Evolutionary conservation across 2,113 vertebrate species (phyloP).

Genomic region (Shinisaurus crocodilurus): DNA sequence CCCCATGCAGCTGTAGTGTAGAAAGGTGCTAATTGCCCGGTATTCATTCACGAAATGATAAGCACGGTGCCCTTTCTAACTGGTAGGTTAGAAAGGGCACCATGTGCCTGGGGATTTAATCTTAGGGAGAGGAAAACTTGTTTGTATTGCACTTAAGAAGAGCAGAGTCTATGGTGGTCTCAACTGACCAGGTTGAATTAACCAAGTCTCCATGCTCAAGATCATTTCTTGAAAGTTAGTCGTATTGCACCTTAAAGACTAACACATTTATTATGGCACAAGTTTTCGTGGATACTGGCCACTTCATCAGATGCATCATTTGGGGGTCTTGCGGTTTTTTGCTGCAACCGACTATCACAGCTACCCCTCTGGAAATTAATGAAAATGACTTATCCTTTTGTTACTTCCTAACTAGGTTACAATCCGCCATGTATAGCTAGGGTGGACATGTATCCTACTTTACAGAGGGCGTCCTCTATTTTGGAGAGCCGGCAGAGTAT

Average conservation of each 20-base stretch:
- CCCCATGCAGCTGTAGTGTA: constrained; percentile 4
- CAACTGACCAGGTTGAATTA: not conserved
- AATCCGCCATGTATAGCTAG: too few species aligned
- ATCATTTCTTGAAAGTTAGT: not conserved
- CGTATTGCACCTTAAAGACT: not conserved
- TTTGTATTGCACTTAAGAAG: not conserved
- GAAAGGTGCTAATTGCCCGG: constrained; percentile 50
- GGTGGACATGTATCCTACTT: too few species aligned
- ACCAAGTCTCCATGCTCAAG: not conserved
- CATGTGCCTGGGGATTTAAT: not conserved
- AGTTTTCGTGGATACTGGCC: too few species aligned
- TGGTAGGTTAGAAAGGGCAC: not conserved
- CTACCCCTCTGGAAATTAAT: too few species aligned
- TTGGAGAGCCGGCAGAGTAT: too few species aligned
- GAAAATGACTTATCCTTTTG: not conserved
- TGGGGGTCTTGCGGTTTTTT: too few species aligned
- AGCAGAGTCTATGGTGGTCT: not conserved
- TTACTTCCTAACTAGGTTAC: not conserved
- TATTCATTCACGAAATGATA: constrained; percentile 50
- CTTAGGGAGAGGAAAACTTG: not conserved
- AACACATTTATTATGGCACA: too few species aligned
- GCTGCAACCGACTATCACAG: too few species aligned
- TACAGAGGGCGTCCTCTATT: too few species aligned
- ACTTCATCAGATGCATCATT: too few species aligned
- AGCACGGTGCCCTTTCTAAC: not conserved